A percentile compares a stretch with the other conserved stretches of the same genome.
These are phyloP conservation scores for Reticulitermes lucifugus DNA, from an alignment of 2,888 invertebrate genomes.

Conservation along the genomic window DNA sequence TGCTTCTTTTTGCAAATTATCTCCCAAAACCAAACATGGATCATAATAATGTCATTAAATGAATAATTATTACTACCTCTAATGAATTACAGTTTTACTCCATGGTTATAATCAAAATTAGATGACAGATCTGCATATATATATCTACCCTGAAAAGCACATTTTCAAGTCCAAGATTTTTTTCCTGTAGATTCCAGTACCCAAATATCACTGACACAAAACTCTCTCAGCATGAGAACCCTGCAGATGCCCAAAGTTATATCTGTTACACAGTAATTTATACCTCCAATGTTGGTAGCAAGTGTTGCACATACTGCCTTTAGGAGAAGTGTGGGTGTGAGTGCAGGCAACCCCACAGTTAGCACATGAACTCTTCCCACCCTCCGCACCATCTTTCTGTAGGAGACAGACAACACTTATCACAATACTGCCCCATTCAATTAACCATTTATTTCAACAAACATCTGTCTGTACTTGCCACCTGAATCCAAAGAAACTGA, in stretches of 20 bases:
- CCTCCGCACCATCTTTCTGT: slow-evolving; percentile 57
- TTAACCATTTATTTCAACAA: neutral
- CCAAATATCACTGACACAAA: neutral
- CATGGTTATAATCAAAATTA: no score
- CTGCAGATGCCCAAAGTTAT: neutral
- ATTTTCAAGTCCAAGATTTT: no score
- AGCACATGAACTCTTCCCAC: slow-evolving; percentile 64
- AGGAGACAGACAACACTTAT: slow-evolving; percentile 35
- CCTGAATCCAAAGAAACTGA: no score
- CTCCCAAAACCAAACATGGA: no score
- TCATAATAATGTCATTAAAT: no score
- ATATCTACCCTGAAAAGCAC: no score
- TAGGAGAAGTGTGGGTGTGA: slow-evolving; percentile 78
- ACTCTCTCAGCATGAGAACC: neutral
- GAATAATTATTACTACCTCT: no score
- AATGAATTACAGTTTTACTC: no score
- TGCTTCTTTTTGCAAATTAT: no score
- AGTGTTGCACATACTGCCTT: slow-evolving; percentile 84
- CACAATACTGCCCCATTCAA: neutral
- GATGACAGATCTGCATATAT: no score
- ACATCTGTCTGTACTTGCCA: no score
- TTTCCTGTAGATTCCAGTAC: no score
- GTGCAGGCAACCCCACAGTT: slow-evolving; percentile 83
- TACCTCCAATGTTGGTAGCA: slow-evolving; percentile 91
- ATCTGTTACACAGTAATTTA: slow-evolving; percentile 58